Base-by-base conservation (phyloP, 1,140 invertebrate genomes). In the Delia radicum region DNA sequence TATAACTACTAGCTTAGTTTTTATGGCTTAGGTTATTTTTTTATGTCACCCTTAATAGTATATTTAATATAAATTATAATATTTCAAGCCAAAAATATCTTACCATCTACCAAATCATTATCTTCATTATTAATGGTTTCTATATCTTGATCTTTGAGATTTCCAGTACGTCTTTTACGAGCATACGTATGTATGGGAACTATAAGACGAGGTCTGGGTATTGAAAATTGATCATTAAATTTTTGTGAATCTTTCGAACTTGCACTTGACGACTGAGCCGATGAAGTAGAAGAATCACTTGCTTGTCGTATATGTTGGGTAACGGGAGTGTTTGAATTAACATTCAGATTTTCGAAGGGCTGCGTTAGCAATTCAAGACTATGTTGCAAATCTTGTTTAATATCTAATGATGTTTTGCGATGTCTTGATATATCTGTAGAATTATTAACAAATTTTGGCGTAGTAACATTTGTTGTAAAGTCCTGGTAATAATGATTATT, bases 171-270 rank as follows among this genome's bases (percentile, higher is more conserved):
- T 73, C 94, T 88, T 78, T 92, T 91, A 75, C 93, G 87, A 29
- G 93, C 94, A 85, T 95, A 95, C 2, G 94, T 94, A 87, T 95
- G 94, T 74, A 95, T 93, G 62, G 94, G 94, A 73, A 95, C 94
- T 80, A 95, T 94, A 75, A 95, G 89, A 82, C 94, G 92, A 15
- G 94, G 94, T 80, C 94, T 87, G 1, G 94, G 94, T 84, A 95
- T 95, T 55, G 90, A 89, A 86, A 95, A 95, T 77, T 93, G 92
- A 8, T 89, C 89, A 75, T 89, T 88, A 7, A 88, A 88, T 48
- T 80, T 73, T n/a, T 75, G 74, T 10, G 74, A 75, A 46, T 5
- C 15, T 26, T 61, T 73, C 3, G 61, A 73, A 31, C 75, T 71
- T n/a, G 29, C 26, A 5, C 24, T 69, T 10, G 65, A 67, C 31